These are phyloP conservation scores for Monarcha castaneiventris DNA, from an alignment of 2,113 vertebrate genomes.

Conservation along the genomic window DNA sequence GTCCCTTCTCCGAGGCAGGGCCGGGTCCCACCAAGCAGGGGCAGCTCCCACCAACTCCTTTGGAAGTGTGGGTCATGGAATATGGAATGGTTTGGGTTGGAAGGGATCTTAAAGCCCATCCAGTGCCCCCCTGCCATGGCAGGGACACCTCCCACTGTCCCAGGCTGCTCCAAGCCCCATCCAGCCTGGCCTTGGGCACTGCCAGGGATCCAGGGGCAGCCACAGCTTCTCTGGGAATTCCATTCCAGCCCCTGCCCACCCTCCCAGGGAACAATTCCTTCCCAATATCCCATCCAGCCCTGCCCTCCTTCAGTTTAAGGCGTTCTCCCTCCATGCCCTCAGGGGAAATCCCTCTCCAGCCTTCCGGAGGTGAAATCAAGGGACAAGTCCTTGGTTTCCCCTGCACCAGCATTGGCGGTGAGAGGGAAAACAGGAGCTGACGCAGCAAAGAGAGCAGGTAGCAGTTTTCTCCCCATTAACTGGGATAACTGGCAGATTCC, in stretches of 20 bases:
- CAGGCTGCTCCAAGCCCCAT: background rate
- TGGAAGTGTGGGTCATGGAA: background rate
- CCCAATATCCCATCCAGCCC: fast-evolving
- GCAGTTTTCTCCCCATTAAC: fast-evolving
- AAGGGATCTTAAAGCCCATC: fast-evolving
- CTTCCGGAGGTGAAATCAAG: background rate
- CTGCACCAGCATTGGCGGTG: no score
- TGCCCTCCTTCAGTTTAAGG: background rate
- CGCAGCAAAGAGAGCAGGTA: background rate
- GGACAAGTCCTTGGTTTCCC: background rate
- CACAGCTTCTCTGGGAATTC: background rate
- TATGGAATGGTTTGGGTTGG: background rate
- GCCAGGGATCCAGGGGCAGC: background rate
- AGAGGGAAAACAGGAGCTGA: background rate
- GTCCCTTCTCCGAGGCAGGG: background rate
- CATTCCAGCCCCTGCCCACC: background rate
- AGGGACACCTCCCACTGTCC: background rate
- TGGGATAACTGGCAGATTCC: background rate
- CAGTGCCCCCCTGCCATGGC: background rate
- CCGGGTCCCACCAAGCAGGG: background rate
- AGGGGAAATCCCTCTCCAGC: background rate
- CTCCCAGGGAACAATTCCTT: fast-evolving
- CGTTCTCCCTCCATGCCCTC: background rate
- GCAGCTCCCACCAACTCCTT: background rate
- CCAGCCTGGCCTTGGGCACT: background rate